Conservation (phyloP, 1,140 invertebrate species). For the Atta colombica region DNA sequence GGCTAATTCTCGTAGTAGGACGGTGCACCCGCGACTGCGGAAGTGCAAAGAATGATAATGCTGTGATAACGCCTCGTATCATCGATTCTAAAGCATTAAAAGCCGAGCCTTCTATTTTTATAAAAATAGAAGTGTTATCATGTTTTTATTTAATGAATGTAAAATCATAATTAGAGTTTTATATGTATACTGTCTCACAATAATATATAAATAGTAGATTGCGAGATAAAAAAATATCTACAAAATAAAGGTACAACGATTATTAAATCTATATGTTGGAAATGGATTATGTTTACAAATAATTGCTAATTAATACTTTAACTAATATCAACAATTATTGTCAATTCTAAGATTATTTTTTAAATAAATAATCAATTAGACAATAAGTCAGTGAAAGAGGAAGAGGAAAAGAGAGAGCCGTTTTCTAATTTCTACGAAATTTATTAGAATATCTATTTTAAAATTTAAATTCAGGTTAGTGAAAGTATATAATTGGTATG, state of each 20-base stretch:
- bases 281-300: not conserved
- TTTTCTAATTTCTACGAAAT: constrained; percentile 8
- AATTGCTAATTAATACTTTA: not conserved
- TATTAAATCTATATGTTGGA: not conserved
- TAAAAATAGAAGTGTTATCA: not conserved
- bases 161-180: constrained; percentile 2
- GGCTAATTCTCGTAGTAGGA: constrained; percentile 51
- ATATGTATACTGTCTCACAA: not conserved
- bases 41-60: not conserved
- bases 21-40: constrained; percentile 52
- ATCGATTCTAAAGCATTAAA: not conserved
- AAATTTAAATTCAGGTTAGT: not conserved
- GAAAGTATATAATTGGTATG: not conserved
- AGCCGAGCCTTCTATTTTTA: not conserved
- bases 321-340: not conserved
- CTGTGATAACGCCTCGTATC: constrained; percentile 12
- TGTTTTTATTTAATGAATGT: not conserved
- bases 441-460: not conserved
- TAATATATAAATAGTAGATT: not conserved
- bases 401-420: not conserved
- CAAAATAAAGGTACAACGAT: not conserved
- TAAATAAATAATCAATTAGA: not conserved
- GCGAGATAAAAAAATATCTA: not conserved
- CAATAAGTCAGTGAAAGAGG: too few relatives aligned
- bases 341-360: not conserved